These are phyloP conservation scores for Theonella swinhoei DNA, from an alignment of 37 sponge, comb jelly and placozoan species.

Conservation along the genomic window DNA sequence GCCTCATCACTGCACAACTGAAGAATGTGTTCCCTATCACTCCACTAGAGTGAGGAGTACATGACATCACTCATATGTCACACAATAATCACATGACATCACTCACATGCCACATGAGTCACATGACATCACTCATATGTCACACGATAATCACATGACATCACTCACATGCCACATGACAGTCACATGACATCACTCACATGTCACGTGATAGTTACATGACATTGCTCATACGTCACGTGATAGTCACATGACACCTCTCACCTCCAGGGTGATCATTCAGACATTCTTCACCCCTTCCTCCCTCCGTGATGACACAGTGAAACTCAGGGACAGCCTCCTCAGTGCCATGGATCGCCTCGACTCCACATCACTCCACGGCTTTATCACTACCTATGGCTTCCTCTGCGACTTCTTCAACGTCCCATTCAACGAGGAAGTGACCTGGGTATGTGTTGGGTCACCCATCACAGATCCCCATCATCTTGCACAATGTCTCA, in stretches of 20 bases:
- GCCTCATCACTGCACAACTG: slow-evolving; percentile 69
- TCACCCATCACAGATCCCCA: not conserved
- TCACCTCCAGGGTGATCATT: slow-evolving; percentile 36
- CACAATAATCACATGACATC: too few relatives aligned
- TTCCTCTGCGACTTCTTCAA: slow-evolving; percentile 70
- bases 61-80: not conserved
- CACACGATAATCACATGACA: too few relatives aligned
- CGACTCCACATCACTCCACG: slow-evolving; percentile 53
- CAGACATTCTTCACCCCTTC: slow-evolving; percentile 42
- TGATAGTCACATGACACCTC: too few relatives aligned
- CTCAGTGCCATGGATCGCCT: slow-evolving; percentile 55
- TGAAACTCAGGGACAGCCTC: slow-evolving; percentile 26
- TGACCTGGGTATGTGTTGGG: slow-evolving; percentile 61
- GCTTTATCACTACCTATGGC: slow-evolving; percentile 76
- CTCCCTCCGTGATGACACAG: slow-evolving; percentile 22
- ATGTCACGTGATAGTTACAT: too few relatives aligned
- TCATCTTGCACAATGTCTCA: not conserved
- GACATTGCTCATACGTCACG: too few relatives aligned
- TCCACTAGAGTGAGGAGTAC: slow-evolving; percentile 64
- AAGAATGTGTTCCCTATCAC: slow-evolving; percentile 76
- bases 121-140: not conserved
- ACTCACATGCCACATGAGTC: too few relatives aligned
- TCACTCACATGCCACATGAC: too few relatives aligned
- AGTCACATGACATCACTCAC: not conserved
- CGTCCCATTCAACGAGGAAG: slow-evolving; percentile 49